Evolutionary conservation across 2,888 invertebrate genomes (phyloP).

Genomic region (Spilarctia lutea): DNA sequence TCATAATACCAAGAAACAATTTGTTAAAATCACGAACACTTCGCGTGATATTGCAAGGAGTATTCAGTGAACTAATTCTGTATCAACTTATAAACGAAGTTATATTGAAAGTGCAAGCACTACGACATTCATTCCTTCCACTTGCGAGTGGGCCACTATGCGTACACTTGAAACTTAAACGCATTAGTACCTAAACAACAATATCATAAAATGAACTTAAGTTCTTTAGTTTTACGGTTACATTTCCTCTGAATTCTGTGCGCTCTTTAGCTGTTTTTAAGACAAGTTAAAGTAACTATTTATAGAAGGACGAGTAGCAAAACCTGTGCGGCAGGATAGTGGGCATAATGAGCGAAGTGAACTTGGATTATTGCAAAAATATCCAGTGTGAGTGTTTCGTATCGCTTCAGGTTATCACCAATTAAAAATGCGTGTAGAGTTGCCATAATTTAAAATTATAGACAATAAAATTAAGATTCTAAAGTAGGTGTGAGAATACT

Average conservation of each 20-base stretch:
- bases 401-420: slow-evolving; percentile 19
- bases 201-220: slow-evolving; percentile 12
- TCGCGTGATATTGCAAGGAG: slow-evolving; percentile 38
- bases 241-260: slow-evolving; percentile 40
- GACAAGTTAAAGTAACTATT: slow-evolving; percentile 65
- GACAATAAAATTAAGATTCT: neutral
- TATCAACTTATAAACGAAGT: slow-evolving; percentile 66
- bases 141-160: slow-evolving; percentile 78
- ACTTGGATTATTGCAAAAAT: slow-evolving; percentile 69
- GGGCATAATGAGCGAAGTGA: slow-evolving; percentile 70
- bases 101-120: slow-evolving; percentile 82
- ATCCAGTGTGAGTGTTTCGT: slow-evolving; percentile 54
- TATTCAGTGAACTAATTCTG: slow-evolving; percentile 63
- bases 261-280: slow-evolving; percentile 49
- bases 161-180: slow-evolving; percentile 31
- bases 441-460: neutral
- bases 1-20: slow-evolving; percentile 8
- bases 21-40: neutral
- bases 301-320: slow-evolving; percentile 79
- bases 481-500: neutral
- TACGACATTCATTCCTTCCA: slow-evolving; percentile 77
- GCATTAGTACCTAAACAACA: slow-evolving; percentile 1
- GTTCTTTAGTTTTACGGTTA: slow-evolving; percentile 18
- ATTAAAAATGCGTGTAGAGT: slow-evolving; percentile 1
- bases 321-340: slow-evolving; percentile 79